phyloP scores from a whole-genome alignment of 2,113 vertebrate species.

The Petromus typicus region DNA sequence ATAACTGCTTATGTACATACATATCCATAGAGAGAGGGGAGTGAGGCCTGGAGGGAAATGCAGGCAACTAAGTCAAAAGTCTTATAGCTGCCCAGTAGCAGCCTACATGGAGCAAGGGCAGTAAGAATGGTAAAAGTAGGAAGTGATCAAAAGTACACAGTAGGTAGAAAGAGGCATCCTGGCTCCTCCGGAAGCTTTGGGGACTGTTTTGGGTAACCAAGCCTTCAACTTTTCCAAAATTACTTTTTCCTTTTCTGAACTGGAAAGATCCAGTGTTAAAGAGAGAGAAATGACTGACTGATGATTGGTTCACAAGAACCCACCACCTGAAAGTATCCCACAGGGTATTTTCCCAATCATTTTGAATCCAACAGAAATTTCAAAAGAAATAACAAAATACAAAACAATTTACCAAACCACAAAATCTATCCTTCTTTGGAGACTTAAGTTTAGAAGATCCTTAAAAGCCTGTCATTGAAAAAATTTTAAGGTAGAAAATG shows the following conservation, averaged over 20 bases:
- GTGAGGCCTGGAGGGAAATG: neutral
- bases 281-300: neutral
- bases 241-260: neutral
- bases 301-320: neutral
- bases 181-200: neutral
- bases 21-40: neutral
- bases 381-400: conserved; percentile 1
- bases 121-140: neutral
- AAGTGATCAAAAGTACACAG: neutral
- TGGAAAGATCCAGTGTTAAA: neutral
- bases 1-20: neutral
- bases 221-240: neutral
- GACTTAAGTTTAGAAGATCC: neutral
- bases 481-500: neutral
- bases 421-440: neutral
- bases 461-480: neutral
- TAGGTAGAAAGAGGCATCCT: neutral
- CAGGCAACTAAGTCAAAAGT: neutral
- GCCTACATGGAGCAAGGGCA: neutral
- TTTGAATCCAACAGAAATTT: neutral
- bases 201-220: neutral
- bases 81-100: neutral
- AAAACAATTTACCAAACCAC: neutral
- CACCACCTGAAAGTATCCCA: neutral
- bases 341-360: neutral